These are phyloP conservation scores for Epiperipatus broadwayi DNA, from an alignment of 2,888 invertebrate species.

Conservation along the genomic window DNA sequence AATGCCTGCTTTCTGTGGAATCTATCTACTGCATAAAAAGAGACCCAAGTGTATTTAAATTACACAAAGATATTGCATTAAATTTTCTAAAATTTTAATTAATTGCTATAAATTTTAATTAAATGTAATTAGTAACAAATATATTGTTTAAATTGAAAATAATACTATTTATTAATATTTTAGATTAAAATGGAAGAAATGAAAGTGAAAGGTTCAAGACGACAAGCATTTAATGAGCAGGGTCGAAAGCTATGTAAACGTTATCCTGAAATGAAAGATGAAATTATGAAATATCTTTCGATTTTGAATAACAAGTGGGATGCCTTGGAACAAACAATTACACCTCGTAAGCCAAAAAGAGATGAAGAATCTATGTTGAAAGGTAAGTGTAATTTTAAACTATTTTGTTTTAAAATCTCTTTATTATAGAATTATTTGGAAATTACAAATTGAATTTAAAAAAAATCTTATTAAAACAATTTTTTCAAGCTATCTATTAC, in stretches of 20 bases:
- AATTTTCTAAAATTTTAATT: no score
- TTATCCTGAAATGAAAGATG: conserved; percentile 41
- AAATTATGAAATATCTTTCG: conserved; percentile 50
- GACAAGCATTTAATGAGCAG: conserved; percentile 56
- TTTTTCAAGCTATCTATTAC: no score
- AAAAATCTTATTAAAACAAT: no score
- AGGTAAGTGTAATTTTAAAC: conserved; percentile 23
- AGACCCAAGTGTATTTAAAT: no score
- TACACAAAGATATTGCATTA: no score
- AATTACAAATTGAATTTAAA: not conserved
- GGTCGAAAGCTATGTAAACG: conserved; percentile 47
- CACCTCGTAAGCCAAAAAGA: conserved; percentile 29
- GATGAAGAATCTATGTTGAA: conserved; percentile 23
- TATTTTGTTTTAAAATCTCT: conserved; percentile 11
- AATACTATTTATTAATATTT: conserved; percentile 24
- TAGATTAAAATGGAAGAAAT: conserved; percentile 58
- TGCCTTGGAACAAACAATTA: conserved; percentile 46
- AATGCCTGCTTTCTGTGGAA: no score
- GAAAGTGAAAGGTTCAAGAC: conserved; percentile 47
- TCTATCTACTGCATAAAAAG: no score
- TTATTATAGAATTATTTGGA: conserved; percentile 7
- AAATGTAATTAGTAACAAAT: no score
- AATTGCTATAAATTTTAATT: no score
- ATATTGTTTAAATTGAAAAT: no score
- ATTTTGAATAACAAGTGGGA: conserved; percentile 62